Base-by-base conservation (phyloP, 2,113 vertebrate species). In the Oxygymnocypris stewartii region DNA sequence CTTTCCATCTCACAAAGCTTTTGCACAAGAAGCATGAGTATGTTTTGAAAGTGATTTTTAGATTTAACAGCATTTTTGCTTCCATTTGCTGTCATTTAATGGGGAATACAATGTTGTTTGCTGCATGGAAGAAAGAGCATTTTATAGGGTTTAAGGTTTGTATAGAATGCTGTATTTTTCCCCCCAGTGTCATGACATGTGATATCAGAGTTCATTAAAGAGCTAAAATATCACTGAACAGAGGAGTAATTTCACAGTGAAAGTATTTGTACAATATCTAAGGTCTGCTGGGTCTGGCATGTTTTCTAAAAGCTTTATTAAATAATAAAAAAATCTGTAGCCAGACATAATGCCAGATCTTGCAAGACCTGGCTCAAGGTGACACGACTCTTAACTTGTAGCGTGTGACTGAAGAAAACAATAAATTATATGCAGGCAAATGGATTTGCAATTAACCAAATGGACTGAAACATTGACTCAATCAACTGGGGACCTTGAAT, bases 371-470 rank as follows among this genome's bases (percentile, higher is more conserved):
- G 54, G 40, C 2, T 47, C 51, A 76, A 61, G 82, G 90, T 85
- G 87, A 87, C 76, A 82, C 74, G 78, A 90, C 91, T 59, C 88
- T 91, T 91, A 86, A 73, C 40, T 91, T 93, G 92, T 88, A 92
- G 76, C 86, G 81, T 74, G 90, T 88, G 92, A 93, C 94, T 91
- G 92, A 93, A 92, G 79, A 85, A 81, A 92, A 88, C 91, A 87
- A 91, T 92, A 92, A 93, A 93, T 88, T 90, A 81, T 87, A 84
- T 37, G 23, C 85, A 88, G 88, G 83, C 87, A 91, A 90, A 92
- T 92, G 89, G 90, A 93, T 92, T 90, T 86, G 88, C 88, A 93
- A 93, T 94, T 92, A 93, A 93, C 88, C 90, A 88, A 89, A 88
- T 88, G 87, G 77, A 87, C 63, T 85, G 80, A 79, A 77, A 90